Base-by-base conservation (phyloP, 2,113 vertebrate genomes). In the Rousettus leschenaultii region DNA sequence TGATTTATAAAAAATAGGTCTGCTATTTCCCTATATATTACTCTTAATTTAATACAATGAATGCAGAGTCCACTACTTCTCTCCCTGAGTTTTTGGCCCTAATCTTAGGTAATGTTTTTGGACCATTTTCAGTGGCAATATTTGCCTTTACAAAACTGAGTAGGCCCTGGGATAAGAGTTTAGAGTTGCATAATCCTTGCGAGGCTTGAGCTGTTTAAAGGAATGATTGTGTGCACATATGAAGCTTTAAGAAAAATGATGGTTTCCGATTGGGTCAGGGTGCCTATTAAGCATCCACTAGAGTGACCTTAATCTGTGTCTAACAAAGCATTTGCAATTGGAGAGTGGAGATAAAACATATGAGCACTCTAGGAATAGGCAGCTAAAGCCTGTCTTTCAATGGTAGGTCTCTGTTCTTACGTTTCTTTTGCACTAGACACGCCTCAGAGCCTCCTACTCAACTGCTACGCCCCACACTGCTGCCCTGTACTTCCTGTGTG, bases 401-500 rank as follows among this genome's bases (percentile, higher is more conserved):
- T 11, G 5, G 73, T 24, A 78, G 55, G 40, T 70, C 33, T 51
- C 12, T 86, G 40, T 33, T 33, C 3, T 80, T n/a, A 3, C 38
- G 63, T 86, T 92, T 90, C 61, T 71, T 96, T 30, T 86, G 73
- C 77, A 65, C 40, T 35, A 43, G 61, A 96, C 78, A 38, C 13
- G 66, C 61, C 38, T 80, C 11, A 0, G 10, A 65, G 70, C 73
- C 82, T 93, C 63, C 79, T 48, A 38, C 70, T 75, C 40, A 75
- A 18, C 21, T 0, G 10, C 80, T 90, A 70, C 71, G 79, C 55
- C 83, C 78, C 18, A 30, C 21, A 65, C 30, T 94, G 45, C 53
- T 45, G 87, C 71, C 70, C n/a, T 85, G 85, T n/a, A 70, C 75
- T 96, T 98, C 94, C 96, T 87, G 66, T 63, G 94, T 68, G 59